Evolutionary conservation across 2,888 invertebrate genomes (phyloP).

Genomic region (Merodon equestris): DNA sequence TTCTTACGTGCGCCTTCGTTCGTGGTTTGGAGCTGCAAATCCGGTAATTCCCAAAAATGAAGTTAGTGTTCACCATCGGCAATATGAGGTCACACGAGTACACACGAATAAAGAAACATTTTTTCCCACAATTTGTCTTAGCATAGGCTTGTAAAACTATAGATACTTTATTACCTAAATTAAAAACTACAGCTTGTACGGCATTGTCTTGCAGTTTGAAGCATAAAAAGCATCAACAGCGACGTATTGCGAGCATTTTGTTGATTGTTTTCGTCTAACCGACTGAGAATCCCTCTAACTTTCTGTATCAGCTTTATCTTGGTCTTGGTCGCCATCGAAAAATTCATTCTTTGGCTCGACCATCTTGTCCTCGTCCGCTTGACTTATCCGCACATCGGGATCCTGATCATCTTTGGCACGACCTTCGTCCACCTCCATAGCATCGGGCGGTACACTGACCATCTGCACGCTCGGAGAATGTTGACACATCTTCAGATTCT

Average conservation of each 20-base stretch:
- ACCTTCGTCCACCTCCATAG: slow-evolving; percentile 83
- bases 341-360: slow-evolving; percentile 93
- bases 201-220: slow-evolving; percentile 13
- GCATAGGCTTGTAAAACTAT: slow-evolving; percentile 40
- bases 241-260: background rate
- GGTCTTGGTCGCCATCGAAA: slow-evolving; percentile 93
- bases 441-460: slow-evolving; percentile 94
- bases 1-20: too few species aligned
- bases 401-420: slow-evolving; percentile 88
- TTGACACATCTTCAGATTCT: slow-evolving; percentile 95
- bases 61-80: too few species aligned
- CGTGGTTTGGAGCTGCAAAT: too few species aligned
- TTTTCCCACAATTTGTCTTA: background rate
- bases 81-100: too few species aligned
- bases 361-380: slow-evolving; percentile 89
- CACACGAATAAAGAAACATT: too few species aligned
- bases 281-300: slow-evolving; percentile 69
- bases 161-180: slow-evolving; percentile 52
- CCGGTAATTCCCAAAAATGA: too few species aligned
- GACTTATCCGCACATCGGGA: slow-evolving; percentile 88
- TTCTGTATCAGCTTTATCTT: slow-evolving; percentile 84
- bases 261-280: too few species aligned
- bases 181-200: slow-evolving; percentile 38
- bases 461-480: slow-evolving; percentile 98
- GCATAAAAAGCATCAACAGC: slow-evolving; percentile 3